These are phyloP conservation scores for Argyrosomus japonicus DNA, from an alignment of 2,113 vertebrate genomes.

Conservation along the genomic window DNA sequence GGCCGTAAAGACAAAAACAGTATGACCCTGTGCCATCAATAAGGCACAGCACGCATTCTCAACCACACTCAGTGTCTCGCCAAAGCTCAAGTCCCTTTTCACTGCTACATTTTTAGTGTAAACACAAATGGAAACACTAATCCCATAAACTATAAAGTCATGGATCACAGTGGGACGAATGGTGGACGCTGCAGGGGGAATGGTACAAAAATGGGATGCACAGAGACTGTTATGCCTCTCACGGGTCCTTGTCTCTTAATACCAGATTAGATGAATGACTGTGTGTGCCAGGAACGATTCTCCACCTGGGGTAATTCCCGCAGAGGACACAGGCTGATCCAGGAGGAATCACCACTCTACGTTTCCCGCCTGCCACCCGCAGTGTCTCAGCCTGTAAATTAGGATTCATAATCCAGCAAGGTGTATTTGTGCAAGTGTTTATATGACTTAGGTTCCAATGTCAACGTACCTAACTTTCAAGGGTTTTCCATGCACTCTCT, in stretches of 20 bases:
- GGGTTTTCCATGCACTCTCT: neutral
- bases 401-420: constrained; percentile 38
- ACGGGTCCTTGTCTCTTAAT: constrained; percentile 57
- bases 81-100: constrained; percentile 28
- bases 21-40: constrained; percentile 19
- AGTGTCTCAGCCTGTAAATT: constrained; percentile 17
- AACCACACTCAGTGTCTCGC: constrained; percentile 76
- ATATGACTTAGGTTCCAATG: neutral
- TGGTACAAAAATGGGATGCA: constrained; percentile 53
- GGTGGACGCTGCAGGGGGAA: constrained; percentile 75
- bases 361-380: neutral
- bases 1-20: constrained; percentile 7
- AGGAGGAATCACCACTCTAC: constrained; percentile 45
- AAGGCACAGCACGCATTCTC: constrained; percentile 74
- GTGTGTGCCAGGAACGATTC: constrained; percentile 60
- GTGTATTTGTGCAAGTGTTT: constrained; percentile 32
- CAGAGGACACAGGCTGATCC: constrained; percentile 60
- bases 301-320: constrained; percentile 69
- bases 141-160: neutral
- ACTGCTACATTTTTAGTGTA: neutral
- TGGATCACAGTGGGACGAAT: constrained; percentile 28
- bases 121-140: constrained; percentile 30
- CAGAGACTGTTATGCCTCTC: constrained; percentile 37
- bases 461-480: neutral
- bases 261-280: constrained; percentile 66